These are phyloP conservation scores for Xanthia togata DNA, from an alignment of 2,888 invertebrate genomes.

Conservation along the genomic window DNA sequence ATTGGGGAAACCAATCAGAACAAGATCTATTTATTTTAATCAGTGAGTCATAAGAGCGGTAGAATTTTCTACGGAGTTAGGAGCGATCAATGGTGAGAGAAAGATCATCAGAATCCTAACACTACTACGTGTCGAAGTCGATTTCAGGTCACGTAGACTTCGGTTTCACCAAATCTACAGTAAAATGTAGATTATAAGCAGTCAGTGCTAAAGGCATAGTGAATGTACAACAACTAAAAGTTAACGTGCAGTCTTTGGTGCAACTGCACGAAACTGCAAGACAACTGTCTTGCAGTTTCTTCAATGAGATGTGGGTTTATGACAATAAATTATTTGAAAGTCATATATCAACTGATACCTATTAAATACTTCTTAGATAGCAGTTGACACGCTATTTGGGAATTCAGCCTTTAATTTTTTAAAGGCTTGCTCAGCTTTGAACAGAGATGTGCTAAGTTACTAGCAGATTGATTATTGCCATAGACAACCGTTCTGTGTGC, in stretches of 20 bases:
- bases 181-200: not conserved
- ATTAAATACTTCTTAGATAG: not conserved
- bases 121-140: slow-evolving; percentile 62
- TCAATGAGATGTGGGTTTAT: not conserved
- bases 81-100: slow-evolving; percentile 61
- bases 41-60: slow-evolving; percentile 47
- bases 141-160: slow-evolving; percentile 57
- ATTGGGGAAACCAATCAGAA: slow-evolving; percentile 27
- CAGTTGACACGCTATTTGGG: not conserved
- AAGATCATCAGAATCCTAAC: slow-evolving; percentile 54
- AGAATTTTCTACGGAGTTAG: slow-evolving; percentile 54
- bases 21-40: slow-evolving; percentile 47
- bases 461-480: not conserved
- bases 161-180: not conserved
- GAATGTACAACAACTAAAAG: not conserved
- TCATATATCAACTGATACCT: too few species aligned
- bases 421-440: not conserved
- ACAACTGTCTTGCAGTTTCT: not conserved
- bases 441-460: not conserved
- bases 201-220: not conserved
- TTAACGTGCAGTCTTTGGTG: not conserved
- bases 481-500: not conserved
- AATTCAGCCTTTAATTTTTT: too few species aligned
- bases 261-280: too few species aligned
- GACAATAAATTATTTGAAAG: not conserved